Conservation (phyloP, 2,888 invertebrate species). For the Pherbina coryleti region DNA sequence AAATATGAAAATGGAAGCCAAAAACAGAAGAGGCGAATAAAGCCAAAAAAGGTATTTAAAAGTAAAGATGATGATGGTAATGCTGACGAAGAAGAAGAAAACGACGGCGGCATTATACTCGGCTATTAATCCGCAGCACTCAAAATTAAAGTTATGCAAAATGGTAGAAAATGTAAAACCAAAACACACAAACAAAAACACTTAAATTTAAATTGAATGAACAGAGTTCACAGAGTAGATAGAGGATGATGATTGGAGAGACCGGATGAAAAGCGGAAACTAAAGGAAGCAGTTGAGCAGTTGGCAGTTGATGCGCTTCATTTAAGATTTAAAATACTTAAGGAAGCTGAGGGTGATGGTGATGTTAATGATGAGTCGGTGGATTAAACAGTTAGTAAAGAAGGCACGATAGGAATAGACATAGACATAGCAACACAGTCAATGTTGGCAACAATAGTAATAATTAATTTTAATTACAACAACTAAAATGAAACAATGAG, state of each 20-base stretch:
- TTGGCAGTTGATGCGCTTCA: constrained; percentile 31
- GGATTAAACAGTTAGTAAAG: not conserved
- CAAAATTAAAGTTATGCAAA: not conserved
- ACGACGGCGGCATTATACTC: not conserved
- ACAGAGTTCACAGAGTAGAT: not conserved
- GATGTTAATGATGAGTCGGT: too few species aligned
- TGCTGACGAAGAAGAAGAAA: too few species aligned
- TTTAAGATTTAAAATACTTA: constrained; percentile 29
- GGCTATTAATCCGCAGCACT: not conserved
- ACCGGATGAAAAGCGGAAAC: constrained; percentile 10
- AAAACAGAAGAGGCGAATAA: not conserved
- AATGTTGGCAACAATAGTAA: too few species aligned
- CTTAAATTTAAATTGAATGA: not conserved
- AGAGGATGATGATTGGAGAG: constrained; percentile 15
- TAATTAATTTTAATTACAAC: too few species aligned
- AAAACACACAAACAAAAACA: not conserved
- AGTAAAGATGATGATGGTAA: too few species aligned
- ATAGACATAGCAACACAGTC: too few species aligned
- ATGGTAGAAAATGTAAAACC: not conserved
- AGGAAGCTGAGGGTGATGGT: not conserved
- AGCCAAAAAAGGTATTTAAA: too few species aligned
- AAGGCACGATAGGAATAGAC: not conserved
- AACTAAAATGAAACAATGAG: too few species aligned
- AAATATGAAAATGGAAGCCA: not conserved
- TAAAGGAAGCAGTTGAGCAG: not conserved